Conservation (phyloP, 2,797 vertebrate species). For the Myotis myotis region DNA sequence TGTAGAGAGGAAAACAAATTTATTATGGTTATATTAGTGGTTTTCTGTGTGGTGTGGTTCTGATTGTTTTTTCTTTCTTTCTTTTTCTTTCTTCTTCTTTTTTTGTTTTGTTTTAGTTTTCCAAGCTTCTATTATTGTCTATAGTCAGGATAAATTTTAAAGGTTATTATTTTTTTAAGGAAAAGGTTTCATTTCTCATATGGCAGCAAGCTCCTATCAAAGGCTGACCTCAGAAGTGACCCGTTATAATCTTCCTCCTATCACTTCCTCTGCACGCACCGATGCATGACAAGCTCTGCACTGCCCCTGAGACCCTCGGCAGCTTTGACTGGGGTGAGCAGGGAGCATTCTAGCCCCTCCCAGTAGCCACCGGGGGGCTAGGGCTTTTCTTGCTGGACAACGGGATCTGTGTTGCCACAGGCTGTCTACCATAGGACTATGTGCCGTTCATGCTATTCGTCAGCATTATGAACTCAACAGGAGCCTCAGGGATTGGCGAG, state of each 20-base stretch:
- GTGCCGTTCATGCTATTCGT: not conserved
- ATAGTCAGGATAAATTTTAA: not conserved
- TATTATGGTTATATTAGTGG: not conserved
- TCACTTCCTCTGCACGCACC: not conserved
- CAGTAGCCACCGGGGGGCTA: no score
- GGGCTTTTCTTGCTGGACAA: not conserved
- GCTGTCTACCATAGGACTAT: not conserved
- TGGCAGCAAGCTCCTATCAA: not conserved
- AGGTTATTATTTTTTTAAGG: not conserved
- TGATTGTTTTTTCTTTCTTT: not conserved
- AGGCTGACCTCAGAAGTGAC: not conserved
- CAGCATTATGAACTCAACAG: not conserved
- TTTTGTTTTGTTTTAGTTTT: not conserved
- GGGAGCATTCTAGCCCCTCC: not conserved
- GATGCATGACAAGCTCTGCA: not conserved
- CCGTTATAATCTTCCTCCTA: fast-evolving
- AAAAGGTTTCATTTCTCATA: not conserved
- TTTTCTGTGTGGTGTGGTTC: not conserved
- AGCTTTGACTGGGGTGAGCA: not conserved
- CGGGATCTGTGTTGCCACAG: not conserved
- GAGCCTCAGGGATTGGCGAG: not conserved
- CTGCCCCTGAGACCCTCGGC: not conserved
- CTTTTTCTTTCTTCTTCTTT: not conserved
- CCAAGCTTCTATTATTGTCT: not conserved
- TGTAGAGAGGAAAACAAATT: not conserved